Evolutionary conservation across 2,797 vertebrate species (phyloP), one percentile per base, ranked within the genome.

Genomic region (Diplodus sargus): DNA sequence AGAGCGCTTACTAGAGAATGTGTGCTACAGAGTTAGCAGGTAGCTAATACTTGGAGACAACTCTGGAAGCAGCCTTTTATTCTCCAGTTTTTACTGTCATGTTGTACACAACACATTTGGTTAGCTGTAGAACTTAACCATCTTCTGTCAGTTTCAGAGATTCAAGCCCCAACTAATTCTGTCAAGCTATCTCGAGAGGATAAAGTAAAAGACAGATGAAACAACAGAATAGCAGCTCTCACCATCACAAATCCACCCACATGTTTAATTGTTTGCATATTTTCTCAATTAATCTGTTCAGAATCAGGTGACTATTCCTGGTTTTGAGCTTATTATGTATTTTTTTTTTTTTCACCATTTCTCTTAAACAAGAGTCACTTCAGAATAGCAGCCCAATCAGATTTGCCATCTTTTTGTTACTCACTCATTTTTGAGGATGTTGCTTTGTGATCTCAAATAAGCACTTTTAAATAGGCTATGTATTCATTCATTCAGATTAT

Each of bases 201-300:
- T 20, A 68, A 20, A 53, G 18, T 48, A 39, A 39, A 12, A 54
- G 16, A 54, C 63, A 30, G 49, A 63, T 8, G 13, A 23, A 39
- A 59, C 45, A 70, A 42, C 5, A 47, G 23, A 78, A 79, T 78
- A 58, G 65, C 74, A 72, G 67, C 74, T 59, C 69, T 79, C 43
- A n/a, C 72, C 47, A 20, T 47, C 49, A 39, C 28, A 77, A 20
- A 57, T 49, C 57, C 43, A 63, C 25, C 22, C 54, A 62, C 25
- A 25, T 42, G 47, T 47, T 70, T 43, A 72, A 23, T 16, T 15
- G 34, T 77, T 67, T 48, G 18, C 14, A 12, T 30, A 22, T 43
- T 66, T 71, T 70, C 28, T 72, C 43, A 45, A 7, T 58, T 42
- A 80, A 58, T 54, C 6, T 73, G 52, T 22, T 58, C 18, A 52